Base-by-base conservation (phyloP, 2,113 vertebrate genomes). In the Garra rufa region DNA sequence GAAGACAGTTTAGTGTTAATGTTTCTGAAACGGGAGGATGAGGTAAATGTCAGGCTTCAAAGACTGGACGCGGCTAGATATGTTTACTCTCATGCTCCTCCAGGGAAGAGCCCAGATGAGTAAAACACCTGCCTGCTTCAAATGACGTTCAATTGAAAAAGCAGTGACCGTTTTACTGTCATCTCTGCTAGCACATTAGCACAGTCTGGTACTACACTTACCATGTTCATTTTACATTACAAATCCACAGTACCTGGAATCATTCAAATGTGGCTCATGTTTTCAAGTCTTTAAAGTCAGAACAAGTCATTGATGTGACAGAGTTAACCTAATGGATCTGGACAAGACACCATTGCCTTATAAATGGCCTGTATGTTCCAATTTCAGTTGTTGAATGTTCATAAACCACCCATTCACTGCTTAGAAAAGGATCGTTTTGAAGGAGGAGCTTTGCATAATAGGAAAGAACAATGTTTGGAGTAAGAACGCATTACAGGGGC, bases 31-130 rank as follows among this genome's bases (percentile, higher is more conserved):
- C n/a, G 34, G 76, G 59, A 81, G 70, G 76, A 84, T 77, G 67
- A 67, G 59, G 82, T 84, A 67, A 69, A 80, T 65, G 57, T 84
- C 82, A 80, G 65, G 77, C 70, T 87, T 81, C 76, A 81, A 83
- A 80, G 57, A 30, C 55, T 55, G 82, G 84, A 79, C 10, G 46
- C 86, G 52, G 86, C 38, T 81, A 79, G 76, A 63, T 87, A 67
- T 84, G 85, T 83, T 83, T 81, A 81, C 76, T 81, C 82, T 76
- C 70, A 65, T 67, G 24, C 34, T 46, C 24, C 76, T 87, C 82
- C 19, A 38, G 76, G 67, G 82, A 74, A 38, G 63, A 69, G 26
- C 26, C 15, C 55, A 69, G 82, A 87, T 87, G 86, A 84, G 70
- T 19, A 81, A 83, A 69, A 44, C 82, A 84, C 76, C 82, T 84